Evolutionary conservation across 2,113 vertebrate species (phyloP), one percentile per base, ranked within the genome.

Genomic region (Aleadryas rufinucha): DNA sequence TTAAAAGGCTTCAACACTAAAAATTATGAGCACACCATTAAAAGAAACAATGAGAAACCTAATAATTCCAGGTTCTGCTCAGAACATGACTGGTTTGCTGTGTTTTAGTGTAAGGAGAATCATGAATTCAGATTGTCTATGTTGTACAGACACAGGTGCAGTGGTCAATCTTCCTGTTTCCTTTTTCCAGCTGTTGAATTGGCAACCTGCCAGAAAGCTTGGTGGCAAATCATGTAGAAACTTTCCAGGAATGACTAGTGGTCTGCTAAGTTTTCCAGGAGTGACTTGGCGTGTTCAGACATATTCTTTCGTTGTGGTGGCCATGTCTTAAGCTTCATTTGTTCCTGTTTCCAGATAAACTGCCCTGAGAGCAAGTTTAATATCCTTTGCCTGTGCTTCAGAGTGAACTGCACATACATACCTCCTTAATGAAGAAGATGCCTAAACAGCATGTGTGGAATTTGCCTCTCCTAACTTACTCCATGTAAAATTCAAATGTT

Each of bases 301-400:
- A 19, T n/a, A 54, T 22, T 82, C 52, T 52, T 71, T 64, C 59
- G 59, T 37, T 53, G 19, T 50, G 42, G 13, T 71, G 28, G 21
- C 24, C 50, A 23, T 75, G 37, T 91, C 65, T 82, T 88, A 75
- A 66, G 57, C 35, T 91, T 89, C 31, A 72, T 87, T 89, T 89
- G 39, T 80, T 87, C 89, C 68, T 89, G 77, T 89, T 95, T 72
- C 47, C 63, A 87, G 28, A 50, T 79, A 80, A 89, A 75, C 35
- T 87, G n/a, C 21, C 61, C 61, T 91, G 63, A 71, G 57, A 91
- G 45, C 53, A 80, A 91, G 31, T 84, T 79, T 80, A 91, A 80
- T 89, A 89, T 66, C 52, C 45, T 95, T 89, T 96, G n/a, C 84
- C 52, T 68, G 57, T 89, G 17, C 63, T 72, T 93, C 68, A 80